Evolutionary conservation across 2,888 invertebrate genomes (phyloP), one percentile per base, ranked within the genome.

Genomic region (Macaria liturata): DNA sequence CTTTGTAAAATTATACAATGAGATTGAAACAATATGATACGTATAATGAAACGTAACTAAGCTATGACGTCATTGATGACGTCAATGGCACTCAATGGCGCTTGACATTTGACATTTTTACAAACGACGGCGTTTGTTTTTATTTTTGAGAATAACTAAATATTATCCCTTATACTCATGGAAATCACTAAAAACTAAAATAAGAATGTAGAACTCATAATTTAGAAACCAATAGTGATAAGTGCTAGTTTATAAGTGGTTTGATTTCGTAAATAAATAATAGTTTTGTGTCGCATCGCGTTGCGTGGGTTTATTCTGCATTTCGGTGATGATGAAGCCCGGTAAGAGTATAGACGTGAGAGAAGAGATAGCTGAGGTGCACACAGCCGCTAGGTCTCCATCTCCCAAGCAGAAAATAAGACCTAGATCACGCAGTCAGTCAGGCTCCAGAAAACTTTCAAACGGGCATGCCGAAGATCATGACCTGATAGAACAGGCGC

Each of bases 331-430:
- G 68, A 91, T 91, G 91, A 89, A 90, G 80, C 86, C 91, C 50
- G 88, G 85, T 31, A 88, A 83, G 59, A 84, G 84, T 67, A 76
- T 69, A 3, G 89, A 89, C 49, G 75, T 78, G 8, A 85, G 76
- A 44, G 89, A 91, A 60, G 91, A 91, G 70, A 83, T 91, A 65
- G 91, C 78, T n/a, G 90, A 91, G 68, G 85, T 91, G 0, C 91
- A 91, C 62, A 80, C 83, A 3, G 71, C 82, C 1, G 88, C 80
- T 32, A 77, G 88, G 1, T 90, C 91, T 4, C 91, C 91, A 4
- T 91, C 91, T 34, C 91, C 91, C 0, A 88, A 86, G 64, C 83
- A 76, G 9, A 87, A 80, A 72, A 68, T 49, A 0, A 84, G 81
- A 59, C 67, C 76, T n/a, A 76, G 78, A 51, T 75, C 86, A 0